Evolutionary conservation across 1,140 invertebrate genomes (phyloP).

Genomic region (Calosoma granatense): DNA sequence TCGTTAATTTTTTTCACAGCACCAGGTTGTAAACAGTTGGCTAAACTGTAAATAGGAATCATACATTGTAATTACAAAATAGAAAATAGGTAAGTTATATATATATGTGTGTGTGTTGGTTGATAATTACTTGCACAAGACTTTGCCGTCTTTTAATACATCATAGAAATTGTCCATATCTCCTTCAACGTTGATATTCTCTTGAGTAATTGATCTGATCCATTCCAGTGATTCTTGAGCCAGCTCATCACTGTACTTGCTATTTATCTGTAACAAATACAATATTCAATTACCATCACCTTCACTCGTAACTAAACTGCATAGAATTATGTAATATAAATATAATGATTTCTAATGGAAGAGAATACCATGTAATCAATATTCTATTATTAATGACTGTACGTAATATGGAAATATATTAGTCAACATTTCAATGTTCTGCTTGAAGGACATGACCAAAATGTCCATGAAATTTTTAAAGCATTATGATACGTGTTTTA

Average conservation of each 20-base stretch:
- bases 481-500: no score
- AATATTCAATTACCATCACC: no score
- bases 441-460: no score
- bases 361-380: no score
- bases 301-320: not conserved
- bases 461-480: no score
- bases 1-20: conserved; percentile 81
- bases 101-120: not conserved
- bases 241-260: conserved; percentile 90
- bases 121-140: conserved; percentile 68
- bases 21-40: conserved; percentile 66
- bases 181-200: conserved; percentile 69
- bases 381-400: no score
- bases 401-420: no score
- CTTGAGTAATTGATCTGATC: conserved; percentile 74
- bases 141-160: conserved; percentile 71
- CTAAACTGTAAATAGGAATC: conserved; percentile 46
- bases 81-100: no score
- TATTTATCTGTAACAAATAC: conserved; percentile 70
- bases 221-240: conserved; percentile 83
- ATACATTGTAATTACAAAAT: not conserved
- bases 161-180: conserved; percentile 90
- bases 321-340: no score
- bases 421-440: no score
- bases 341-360: no score